phyloP scores from a whole-genome alignment of 2,797 vertebrate species.

The Chromobotia macracanthus region DNA sequence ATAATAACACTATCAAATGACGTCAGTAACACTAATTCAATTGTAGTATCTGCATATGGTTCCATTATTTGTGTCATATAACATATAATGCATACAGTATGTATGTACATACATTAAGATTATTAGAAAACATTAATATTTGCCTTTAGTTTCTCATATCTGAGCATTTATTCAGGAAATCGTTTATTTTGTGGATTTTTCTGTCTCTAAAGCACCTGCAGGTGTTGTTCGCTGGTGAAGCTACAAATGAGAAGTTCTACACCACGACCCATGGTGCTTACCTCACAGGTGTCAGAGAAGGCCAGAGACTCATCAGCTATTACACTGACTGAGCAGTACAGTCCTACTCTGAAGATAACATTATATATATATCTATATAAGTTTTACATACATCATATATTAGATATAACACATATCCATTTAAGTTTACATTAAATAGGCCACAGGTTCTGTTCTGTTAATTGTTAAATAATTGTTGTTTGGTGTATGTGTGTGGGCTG shows the following conservation, averaged over 20 bases:
- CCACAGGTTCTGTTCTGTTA: neutral
- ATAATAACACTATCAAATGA: neutral
- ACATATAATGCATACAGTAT: neutral
- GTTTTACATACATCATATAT: neutral
- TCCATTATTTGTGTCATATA: neutral
- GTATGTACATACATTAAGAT: neutral
- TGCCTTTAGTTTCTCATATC: neutral
- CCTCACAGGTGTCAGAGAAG: conserved; percentile 66
- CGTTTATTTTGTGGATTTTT: neutral
- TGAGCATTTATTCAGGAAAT: neutral
- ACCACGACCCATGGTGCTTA: conserved; percentile 71
- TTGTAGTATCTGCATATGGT: no score
- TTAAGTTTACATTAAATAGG: neutral
- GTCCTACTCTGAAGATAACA: neutral
- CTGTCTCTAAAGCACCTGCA: conserved; percentile 61
- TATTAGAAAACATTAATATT: neutral
- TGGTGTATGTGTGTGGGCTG: no score
- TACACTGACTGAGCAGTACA: conserved; percentile 40
- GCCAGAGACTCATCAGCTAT: conserved; percentile 62
- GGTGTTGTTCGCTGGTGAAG: conserved; percentile 72
- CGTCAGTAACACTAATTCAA: no score
- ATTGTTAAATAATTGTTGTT: no score
- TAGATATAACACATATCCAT: no score
- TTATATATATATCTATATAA: neutral
- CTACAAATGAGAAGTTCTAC: conserved; percentile 69